Conservation (phyloP, 1,140 invertebrate genomes). For the Pantala flavescens region DNA sequence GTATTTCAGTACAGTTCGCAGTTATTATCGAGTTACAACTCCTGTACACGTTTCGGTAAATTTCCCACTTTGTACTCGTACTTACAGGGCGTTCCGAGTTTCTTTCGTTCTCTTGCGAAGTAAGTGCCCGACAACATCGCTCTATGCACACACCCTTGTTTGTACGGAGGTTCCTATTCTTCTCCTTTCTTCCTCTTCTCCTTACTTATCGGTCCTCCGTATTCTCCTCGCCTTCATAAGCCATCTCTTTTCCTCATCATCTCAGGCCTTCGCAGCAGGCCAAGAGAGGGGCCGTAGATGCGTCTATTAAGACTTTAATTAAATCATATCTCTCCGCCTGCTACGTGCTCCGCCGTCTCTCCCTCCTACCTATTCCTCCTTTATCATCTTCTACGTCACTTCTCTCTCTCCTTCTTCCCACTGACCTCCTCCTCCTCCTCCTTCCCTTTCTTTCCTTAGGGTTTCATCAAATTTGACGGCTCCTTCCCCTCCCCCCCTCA, state of each 20-base stretch:
- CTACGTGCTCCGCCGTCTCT: neutral
- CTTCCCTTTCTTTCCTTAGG: neutral
- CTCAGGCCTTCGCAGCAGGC: no score
- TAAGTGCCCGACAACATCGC: neutral
- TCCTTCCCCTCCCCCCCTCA: no score
- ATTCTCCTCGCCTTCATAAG: no score
- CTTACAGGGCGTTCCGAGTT: no score
- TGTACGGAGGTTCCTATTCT: neutral
- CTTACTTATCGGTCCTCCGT: no score
- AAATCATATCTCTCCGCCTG: neutral
- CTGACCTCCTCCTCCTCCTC: neutral
- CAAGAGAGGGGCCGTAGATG: neutral
- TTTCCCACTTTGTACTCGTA: no score
- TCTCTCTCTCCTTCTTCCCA: neutral
- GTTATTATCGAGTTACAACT: no score
- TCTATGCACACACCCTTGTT: neutral
- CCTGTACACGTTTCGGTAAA: no score
- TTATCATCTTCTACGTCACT: neutral
- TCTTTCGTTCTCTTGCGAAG: no score
- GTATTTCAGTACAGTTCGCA: no score
- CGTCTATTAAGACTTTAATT: constrained; percentile 4
- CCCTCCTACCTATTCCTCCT: neutral
- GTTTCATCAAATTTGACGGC: neutral
- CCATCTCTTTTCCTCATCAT: no score
- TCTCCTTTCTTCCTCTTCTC: neutral